These are phyloP conservation scores for Myathropa florea DNA, from an alignment of 2,888 invertebrate species.

Conservation along the genomic window DNA sequence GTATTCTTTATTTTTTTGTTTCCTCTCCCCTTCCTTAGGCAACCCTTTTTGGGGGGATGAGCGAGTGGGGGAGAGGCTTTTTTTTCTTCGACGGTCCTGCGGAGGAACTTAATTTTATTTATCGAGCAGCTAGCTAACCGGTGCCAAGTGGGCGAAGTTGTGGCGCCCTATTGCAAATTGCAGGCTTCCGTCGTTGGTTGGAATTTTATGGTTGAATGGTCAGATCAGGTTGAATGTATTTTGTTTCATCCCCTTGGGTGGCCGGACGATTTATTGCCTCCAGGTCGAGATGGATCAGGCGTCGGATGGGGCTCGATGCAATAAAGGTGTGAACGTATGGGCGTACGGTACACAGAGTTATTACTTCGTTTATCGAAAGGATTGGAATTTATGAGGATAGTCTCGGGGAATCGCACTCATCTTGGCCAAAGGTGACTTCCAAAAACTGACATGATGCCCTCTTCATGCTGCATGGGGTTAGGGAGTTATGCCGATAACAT, in stretches of 20 bases:
- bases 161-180: constrained; percentile 45
- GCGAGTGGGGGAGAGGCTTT: not conserved
- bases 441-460: not conserved
- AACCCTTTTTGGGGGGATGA: not conserved
- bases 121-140: constrained; percentile 8
- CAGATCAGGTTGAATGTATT: constrained; percentile 29
- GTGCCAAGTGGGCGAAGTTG: constrained; percentile 36
- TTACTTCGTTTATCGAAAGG: constrained; percentile 18
- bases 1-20: not conserved
- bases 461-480: not conserved
- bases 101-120: constrained; percentile 53
- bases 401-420: not conserved
- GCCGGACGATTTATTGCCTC: constrained; percentile 25
- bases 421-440: not conserved
- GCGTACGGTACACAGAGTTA: constrained; percentile 5
- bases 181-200: constrained; percentile 38
- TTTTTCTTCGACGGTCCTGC: constrained; percentile 7
- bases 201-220: constrained; percentile 54
- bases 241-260: constrained; percentile 3
- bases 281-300: constrained; percentile 21
- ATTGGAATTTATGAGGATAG: constrained; percentile 17
- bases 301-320: constrained; percentile 18
- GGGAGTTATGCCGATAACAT: not conserved
- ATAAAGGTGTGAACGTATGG: constrained; percentile 29
- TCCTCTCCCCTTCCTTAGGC: not conserved